Evolutionary conservation across 2,888 invertebrate genomes (phyloP).

Genomic region (Drosophila acutilabella): DNA sequence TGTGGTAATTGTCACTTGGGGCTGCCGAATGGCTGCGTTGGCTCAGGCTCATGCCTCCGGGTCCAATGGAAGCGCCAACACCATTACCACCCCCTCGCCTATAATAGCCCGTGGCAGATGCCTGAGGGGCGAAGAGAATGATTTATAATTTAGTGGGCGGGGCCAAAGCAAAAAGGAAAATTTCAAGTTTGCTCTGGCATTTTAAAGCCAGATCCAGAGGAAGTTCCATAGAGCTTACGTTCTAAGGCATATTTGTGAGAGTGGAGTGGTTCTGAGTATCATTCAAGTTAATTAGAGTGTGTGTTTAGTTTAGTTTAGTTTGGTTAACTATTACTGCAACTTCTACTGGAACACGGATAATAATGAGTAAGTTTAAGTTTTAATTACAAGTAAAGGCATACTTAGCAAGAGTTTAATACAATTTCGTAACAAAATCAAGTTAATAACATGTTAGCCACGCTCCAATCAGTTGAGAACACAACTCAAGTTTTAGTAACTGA

Average conservation of each 20-base stretch:
- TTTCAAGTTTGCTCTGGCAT: conserved; percentile 22
- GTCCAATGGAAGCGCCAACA: conserved; percentile 82
- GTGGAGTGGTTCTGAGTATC: conserved; percentile 40
- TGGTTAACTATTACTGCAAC: conserved; percentile 66
- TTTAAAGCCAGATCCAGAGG: conserved; percentile 15
- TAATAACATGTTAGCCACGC: conserved; percentile 39
- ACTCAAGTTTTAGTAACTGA: conserved; percentile 33
- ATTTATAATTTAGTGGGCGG: conserved; percentile 16
- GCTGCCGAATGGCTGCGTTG: conserved; percentile 95
- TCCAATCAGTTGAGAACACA: conserved; percentile 45
- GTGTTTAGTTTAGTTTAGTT: conserved; percentile 26
- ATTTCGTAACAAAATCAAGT: conserved; percentile 62
- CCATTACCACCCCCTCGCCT: conserved; percentile 83
- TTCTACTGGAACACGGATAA: conserved; percentile 71
- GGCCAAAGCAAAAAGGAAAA: not conserved
- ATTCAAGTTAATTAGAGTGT: conserved; percentile 47
- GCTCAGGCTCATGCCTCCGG: conserved; percentile 84
- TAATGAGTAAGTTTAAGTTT: conserved; percentile 31
- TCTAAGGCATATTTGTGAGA: conserved; percentile 28
- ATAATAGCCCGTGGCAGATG: conserved; percentile 83
- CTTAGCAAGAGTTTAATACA: conserved; percentile 41
- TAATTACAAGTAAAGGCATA: conserved; percentile 57
- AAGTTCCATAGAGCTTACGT: conserved; percentile 24
- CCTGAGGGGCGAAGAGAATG: conserved; percentile 45
- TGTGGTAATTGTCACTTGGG: conserved; percentile 86